Base-by-base conservation (phyloP, 2,797 vertebrate species). In the Etheostoma perlongum region DNA sequence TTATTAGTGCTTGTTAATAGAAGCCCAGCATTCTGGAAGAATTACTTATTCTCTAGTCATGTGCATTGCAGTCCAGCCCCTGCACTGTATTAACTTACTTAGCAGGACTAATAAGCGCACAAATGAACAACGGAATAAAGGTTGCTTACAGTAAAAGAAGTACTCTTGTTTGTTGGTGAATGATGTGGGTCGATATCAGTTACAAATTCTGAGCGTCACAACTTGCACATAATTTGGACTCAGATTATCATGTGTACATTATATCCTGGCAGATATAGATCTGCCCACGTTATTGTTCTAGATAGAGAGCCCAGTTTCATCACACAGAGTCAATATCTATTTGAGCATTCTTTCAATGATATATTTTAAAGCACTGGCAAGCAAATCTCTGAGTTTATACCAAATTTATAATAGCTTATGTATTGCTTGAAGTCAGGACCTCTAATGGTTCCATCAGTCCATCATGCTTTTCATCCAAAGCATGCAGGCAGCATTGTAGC, bases 1-100 rank as follows among this genome's bases (percentile, higher is more conserved):
- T 95, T 94, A 95, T 95, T 94, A 91, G 88, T 71, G 85, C 90
- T 93, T 72, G 88, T 94, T 95, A 95, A 94, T 93, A 91, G 93
- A 88, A 91, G 89, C 74, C 83, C 66, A 63, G 88, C 86, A 76
- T 88, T 93, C 88, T 91, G 91, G 85, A 92, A 85, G 88, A 93
- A 92, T 89, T 88, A 88, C 83, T 87, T 90, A 86, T 91, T 93
- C 86, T 92, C 86, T 90, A 82, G 87, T 94, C 87, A 81, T 92
- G 72, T 86, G 87, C 84, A 86, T 79, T 74, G 67, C 82, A 81
- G 54, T 81, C 86, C 87, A 88, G 88, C 49, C 84, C 70, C 73
- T 76, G 88, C 48, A 59, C 89, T 80, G 80, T 62, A 86, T 91
- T 90, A 88, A 89, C 85, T 86, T 73, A 80, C 88, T 91, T 69